These are phyloP conservation scores for Astur gentilis DNA, from an alignment of 2,113 vertebrate species.

Conservation along the genomic window DNA sequence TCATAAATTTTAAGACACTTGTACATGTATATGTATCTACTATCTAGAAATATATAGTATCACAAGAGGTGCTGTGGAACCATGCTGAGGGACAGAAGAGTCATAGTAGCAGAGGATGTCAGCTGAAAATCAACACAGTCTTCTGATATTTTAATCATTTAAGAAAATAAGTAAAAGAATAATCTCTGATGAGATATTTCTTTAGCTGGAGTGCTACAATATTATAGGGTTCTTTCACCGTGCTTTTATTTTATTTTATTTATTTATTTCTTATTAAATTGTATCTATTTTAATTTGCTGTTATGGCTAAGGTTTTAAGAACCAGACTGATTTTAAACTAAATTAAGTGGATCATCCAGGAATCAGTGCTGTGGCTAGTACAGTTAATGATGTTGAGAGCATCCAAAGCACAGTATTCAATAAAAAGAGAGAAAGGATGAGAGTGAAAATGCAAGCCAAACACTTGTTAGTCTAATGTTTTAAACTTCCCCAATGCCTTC, in stretches of 20 bases:
- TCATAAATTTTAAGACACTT: not conserved
- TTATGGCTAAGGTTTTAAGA: not conserved
- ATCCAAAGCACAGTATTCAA: fast-evolving
- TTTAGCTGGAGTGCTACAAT: not conserved
- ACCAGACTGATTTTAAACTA: not conserved
- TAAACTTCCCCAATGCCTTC: not conserved
- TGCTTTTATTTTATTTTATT: not conserved
- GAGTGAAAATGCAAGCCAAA: not conserved
- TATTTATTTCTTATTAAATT: not conserved
- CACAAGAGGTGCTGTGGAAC: not conserved
- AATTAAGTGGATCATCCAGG: not conserved
- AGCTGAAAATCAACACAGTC: not conserved
- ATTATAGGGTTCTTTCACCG: fast-evolving
- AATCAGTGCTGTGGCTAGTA: not conserved
- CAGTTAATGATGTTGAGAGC: not conserved
- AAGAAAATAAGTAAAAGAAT: not conserved
- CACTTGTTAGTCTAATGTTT: not conserved
- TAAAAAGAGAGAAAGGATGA: not conserved
- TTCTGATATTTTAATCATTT: not conserved
- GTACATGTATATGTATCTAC: too few relatives aligned
- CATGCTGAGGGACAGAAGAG: not conserved
- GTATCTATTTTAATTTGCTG: not conserved
- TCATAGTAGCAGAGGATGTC: not conserved
- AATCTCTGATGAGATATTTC: not conserved
- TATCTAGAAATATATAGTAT: not conserved